Percentiles rank a stretch among this genome's conserved stretches.
phyloP scores from a whole-genome alignment of 2,797 vertebrate genomes.

The Taeniopygia guttata region DNA sequence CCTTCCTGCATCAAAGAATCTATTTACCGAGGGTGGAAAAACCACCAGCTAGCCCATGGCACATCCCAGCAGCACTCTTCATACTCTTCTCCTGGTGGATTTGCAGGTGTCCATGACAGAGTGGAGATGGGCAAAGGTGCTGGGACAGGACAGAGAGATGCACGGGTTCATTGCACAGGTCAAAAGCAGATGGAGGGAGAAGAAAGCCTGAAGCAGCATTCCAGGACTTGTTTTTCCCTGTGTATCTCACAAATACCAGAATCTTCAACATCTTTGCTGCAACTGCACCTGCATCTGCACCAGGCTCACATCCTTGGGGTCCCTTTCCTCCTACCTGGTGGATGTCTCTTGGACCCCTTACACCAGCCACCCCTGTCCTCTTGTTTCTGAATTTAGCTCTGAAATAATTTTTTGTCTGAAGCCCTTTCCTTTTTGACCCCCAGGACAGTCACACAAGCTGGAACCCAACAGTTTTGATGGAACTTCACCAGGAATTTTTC shows the following conservation, averaged over 20 bases:
- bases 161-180: rapidly evolving
- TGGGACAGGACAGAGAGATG: not conserved
- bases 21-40: not conserved
- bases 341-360: not conserved
- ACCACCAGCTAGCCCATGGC: not conserved
- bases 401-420: not conserved
- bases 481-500: not conserved
- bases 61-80: not conserved
- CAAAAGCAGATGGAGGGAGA: not conserved
- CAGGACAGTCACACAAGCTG: not conserved
- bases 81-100: not conserved
- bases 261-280: not conserved
- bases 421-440: not conserved
- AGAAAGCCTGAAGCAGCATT: not conserved
- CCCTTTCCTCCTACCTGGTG: not conserved
- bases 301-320: not conserved
- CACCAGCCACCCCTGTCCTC: not conserved
- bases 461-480: not conserved
- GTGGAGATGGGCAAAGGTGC: not conserved
- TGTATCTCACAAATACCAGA: not conserved
- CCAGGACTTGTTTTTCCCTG: not conserved
- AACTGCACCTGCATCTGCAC: not conserved
- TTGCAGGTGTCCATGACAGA: not conserved
- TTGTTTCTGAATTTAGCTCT: not conserved
- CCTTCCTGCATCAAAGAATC: not conserved